Conservation (phyloP, 2,113 vertebrate genomes). For the Ammodytes dubius region DNA sequence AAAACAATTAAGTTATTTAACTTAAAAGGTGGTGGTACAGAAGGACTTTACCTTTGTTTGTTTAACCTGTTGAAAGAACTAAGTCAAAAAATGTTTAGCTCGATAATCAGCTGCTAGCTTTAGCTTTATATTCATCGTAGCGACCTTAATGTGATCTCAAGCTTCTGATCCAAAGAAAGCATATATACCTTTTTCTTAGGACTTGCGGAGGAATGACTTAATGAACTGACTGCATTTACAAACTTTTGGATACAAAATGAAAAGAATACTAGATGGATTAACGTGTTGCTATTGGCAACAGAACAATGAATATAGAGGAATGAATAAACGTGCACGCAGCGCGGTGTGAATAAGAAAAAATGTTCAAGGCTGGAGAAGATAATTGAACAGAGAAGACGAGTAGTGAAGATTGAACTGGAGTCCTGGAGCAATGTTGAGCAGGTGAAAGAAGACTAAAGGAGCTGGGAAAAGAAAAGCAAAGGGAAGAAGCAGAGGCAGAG, state of each 20-base stretch:
- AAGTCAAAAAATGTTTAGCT: no score
- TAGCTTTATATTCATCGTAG: no score
- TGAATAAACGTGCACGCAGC: not conserved
- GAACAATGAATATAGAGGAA: not conserved
- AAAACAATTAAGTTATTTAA: not conserved
- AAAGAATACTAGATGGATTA: not conserved
- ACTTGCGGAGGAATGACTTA: no score
- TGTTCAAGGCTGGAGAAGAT: not conserved
- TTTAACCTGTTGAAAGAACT: no score
- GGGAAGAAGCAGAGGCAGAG: constrained; percentile 42
- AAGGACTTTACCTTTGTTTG: not conserved
- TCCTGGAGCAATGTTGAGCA: constrained; percentile 52
- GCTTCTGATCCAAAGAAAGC: no score
- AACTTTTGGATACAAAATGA: not conserved
- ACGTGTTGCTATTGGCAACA: not conserved
- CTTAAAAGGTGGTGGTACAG: not conserved
- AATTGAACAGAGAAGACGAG: constrained; percentile 29
- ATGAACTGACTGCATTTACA: no score
- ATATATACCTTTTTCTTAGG: no score
- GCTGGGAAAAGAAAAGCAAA: not conserved
- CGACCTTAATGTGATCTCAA: no score
- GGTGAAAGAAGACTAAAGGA: constrained; percentile 28
- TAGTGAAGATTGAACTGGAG: constrained; percentile 1
- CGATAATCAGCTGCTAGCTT: no score
- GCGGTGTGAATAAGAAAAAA: not conserved